Evolutionary conservation across 2,797 vertebrate species (phyloP), one percentile per base, ranked within the genome.

Genomic region (Lithobates sylvaticus): DNA sequence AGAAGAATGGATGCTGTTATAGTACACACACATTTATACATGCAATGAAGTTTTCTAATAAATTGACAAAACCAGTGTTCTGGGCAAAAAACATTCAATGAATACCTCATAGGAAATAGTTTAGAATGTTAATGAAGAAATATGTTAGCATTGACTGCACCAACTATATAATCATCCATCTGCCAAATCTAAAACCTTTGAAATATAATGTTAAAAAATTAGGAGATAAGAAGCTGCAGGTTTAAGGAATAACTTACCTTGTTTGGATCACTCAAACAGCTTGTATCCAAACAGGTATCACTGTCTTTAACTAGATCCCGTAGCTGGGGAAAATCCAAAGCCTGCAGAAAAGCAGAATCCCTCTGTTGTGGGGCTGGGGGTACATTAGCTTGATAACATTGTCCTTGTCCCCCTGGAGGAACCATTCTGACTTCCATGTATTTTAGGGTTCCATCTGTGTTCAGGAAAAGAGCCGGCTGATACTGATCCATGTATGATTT

Each of bases 391-490:
- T 47, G 78, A n/a, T 69, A 80, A 75, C 42, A 80, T 54, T 85
- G 84, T 16, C 69, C 84, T 26, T 85, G 76, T 10, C 70, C 2
- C 21, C 78, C 84, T 23, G 77, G 71, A 26, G 84, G 77, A 75
- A 54, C 77, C 84, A 85, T 85, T n/a, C 84, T 85, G 15, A 85
- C 84, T 50, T 85, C 84, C 84, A 85, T 85, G 71, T 85, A 85
- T n/a, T 85, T 85, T 85, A 85, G 75, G 13, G 84, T 85, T 32
- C 84, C 84, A 18, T 85, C 84, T 54, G 84, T 67, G 77, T 96
- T 99, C 81, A 99, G 95, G 89, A 98, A 98, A 90, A 92, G 96
- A 92, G 95, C 98, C 93, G 92, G 97, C 95, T 94, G 96, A 91
- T 96, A 94, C 84, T 97, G 96, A 89, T 96, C 96, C 90, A 96